Conservation (phyloP, 2,113 vertebrate species). For the Myiozetetes cayanensis region DNA sequence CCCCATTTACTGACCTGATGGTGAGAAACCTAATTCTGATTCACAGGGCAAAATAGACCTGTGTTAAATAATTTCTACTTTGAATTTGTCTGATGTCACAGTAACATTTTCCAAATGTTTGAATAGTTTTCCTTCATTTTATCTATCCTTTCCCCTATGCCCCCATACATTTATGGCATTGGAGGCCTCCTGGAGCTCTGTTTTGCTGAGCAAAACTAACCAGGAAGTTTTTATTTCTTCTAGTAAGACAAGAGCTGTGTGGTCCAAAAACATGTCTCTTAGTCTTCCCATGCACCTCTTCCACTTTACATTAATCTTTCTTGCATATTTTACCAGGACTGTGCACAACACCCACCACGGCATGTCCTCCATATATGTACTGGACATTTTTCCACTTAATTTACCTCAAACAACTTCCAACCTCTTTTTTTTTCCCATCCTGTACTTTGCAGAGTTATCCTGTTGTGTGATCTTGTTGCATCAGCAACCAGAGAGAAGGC, state of each 20-base stretch:
- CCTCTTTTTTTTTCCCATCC: background rate
- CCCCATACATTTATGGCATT: background rate
- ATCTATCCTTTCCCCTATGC: background rate
- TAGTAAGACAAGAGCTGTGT: background rate
- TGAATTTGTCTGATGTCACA: background rate
- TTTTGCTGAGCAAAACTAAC: background rate
- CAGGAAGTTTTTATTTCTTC: background rate
- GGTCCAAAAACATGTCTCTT: background rate
- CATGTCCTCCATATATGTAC: background rate
- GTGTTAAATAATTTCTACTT: background rate
- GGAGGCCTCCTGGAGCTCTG: background rate
- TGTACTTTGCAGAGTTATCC: background rate
- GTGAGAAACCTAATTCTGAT: background rate
- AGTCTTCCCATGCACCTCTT: rapidly evolving
- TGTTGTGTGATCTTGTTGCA: background rate
- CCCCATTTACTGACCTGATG: background rate
- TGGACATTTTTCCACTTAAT: background rate
- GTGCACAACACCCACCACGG: background rate
- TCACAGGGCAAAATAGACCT: background rate
- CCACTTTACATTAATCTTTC: background rate
- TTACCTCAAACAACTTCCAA: background rate
- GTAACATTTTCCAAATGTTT: background rate
- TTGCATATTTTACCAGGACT: background rate
- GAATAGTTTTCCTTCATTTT: background rate
- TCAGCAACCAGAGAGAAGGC: background rate